A percentile compares a stretch with the other conserved stretches of the same genome.
phyloP scores from a whole-genome alignment of 2,797 vertebrate genomes.

The Thalassophryne amazonica region DNA sequence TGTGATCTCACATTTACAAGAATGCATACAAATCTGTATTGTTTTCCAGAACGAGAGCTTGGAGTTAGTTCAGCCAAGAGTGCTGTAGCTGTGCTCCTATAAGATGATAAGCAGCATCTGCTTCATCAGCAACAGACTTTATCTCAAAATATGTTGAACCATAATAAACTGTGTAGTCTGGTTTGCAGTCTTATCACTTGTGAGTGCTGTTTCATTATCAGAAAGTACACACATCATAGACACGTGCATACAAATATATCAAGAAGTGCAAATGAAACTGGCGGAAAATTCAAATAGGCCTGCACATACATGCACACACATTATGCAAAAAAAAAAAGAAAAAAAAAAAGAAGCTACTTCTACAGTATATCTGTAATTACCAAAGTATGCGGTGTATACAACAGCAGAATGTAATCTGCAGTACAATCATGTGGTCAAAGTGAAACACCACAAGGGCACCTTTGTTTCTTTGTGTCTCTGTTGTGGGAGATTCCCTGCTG shows the following conservation, averaged over 20 bases:
- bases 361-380: slow-evolving; percentile 37
- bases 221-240: not conserved
- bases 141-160: no score
- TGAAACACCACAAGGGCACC: slow-evolving; percentile 50
- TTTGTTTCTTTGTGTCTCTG: slow-evolving; percentile 47
- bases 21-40: not conserved
- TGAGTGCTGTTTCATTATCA: not conserved
- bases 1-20: not conserved
- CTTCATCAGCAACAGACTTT: no score
- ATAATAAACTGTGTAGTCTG: no score
- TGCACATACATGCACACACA: not conserved
- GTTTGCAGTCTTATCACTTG: not conserved
- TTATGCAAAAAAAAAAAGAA: slow-evolving; percentile 48
- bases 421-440: slow-evolving; percentile 49
- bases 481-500: slow-evolving; percentile 54
- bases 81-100: no score
- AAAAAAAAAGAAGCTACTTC: no score
- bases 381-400: slow-evolving; percentile 43
- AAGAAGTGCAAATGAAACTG: not conserved
- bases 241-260: not conserved
- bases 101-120: no score
- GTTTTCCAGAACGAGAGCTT: no score
- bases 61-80: no score
- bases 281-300: slow-evolving; percentile 2
- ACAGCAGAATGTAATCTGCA: slow-evolving; percentile 59